Conservation (phyloP, 2,888 invertebrate species). For the Orthosia gothica region DNA sequence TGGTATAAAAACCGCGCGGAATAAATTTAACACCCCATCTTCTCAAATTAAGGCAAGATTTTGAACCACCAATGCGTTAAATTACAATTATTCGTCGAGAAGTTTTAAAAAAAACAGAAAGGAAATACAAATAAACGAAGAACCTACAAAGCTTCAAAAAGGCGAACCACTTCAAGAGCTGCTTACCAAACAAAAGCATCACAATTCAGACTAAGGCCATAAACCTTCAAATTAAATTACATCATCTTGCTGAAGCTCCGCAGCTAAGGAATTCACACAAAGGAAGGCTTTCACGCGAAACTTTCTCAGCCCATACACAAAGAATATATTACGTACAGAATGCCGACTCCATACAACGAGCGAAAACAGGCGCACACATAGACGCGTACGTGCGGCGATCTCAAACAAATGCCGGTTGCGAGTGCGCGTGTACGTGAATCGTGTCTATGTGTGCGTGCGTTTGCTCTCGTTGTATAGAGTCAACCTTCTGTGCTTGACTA, state of each 20-base stretch:
- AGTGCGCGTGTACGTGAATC: not conserved
- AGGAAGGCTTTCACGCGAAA: conserved; percentile 70
- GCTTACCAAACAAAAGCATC: conserved; percentile 52
- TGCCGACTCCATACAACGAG: not conserved
- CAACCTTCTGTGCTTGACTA: conserved; percentile 5
- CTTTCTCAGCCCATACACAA: conserved; percentile 63
- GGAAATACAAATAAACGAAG: not conserved
- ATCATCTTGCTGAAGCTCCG: conserved; percentile 59
- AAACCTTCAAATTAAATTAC: conserved; percentile 70
- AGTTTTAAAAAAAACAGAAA: not conserved
- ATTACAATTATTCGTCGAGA: not conserved
- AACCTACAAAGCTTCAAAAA: conserved; percentile 1
- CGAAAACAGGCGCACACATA: not conserved
- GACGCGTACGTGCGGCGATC: not conserved
- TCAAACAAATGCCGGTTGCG: not conserved
- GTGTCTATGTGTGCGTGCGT: not conserved
- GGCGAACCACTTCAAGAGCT: conserved; percentile 25
- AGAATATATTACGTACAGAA: conserved; percentile 5
- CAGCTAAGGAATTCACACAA: conserved; percentile 72
- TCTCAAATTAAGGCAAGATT: not conserved
- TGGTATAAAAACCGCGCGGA: too few species aligned
- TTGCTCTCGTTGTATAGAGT: not conserved
- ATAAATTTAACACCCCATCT: not conserved
- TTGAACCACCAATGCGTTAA: not conserved
- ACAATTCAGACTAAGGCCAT: conserved; percentile 49